Evolutionary conservation across 1,140 invertebrate species (phyloP).

Genomic region (Vanessa atalanta): DNA sequence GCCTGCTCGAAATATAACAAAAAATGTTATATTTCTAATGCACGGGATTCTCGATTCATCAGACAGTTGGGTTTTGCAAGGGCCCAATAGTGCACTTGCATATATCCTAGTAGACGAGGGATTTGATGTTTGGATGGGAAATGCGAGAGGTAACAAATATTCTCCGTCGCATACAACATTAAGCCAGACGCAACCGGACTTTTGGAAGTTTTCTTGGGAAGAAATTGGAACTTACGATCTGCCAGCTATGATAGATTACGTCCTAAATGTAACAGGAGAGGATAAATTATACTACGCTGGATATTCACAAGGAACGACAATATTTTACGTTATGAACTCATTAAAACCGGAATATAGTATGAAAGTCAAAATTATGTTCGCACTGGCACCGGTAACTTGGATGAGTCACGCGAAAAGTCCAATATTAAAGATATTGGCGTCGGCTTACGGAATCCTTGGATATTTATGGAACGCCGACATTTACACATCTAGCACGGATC

Average conservation of each 20-base stretch:
- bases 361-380: conserved; percentile 83
- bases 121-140: conserved; percentile 89
- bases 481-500: conserved; percentile 77
- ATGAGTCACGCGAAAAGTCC: conserved; percentile 82
- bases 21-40: conserved; percentile 82
- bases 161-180: conserved; percentile 80
- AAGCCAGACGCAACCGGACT: conserved; percentile 56
- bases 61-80: conserved; percentile 82
- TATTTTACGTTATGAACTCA: conserved; percentile 80
- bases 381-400: conserved; percentile 84
- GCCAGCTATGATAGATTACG: conserved; percentile 87
- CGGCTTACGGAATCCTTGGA: conserved; percentile 75
- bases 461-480: conserved; percentile 81
- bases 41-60: conserved; percentile 84
- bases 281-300: conserved; percentile 84
- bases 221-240: conserved; percentile 88
- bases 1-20: conserved; percentile 54
- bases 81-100: conserved; percentile 78
- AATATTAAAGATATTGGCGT: conserved; percentile 69
- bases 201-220: conserved; percentile 83
- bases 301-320: conserved; percentile 81
- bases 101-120: conserved; percentile 80
- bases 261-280: conserved; percentile 79
- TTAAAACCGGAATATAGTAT: conserved; percentile 83
- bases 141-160: conserved; percentile 87